Evolutionary conservation across 2,797 vertebrate genomes (phyloP).

Genomic region (Acestrorhynchus altus): DNA sequence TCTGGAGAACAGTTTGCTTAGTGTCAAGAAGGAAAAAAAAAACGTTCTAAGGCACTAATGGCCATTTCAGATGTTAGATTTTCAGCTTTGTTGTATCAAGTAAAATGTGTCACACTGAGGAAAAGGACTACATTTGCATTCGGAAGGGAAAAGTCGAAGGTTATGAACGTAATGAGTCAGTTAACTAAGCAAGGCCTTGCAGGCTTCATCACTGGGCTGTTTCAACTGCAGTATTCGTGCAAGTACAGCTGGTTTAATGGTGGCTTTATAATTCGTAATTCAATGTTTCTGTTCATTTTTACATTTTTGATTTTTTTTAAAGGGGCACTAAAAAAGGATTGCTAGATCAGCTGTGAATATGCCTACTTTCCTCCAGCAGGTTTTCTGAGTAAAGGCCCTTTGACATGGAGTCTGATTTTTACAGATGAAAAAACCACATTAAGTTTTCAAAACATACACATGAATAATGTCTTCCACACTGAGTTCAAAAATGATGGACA

Average conservation of each 20-base stretch:
- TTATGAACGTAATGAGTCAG: not conserved
- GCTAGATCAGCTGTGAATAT: too few relatives aligned
- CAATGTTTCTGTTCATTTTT: not conserved
- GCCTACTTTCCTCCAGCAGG: too few relatives aligned
- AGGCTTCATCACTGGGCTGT: not conserved
- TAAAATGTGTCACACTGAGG: not conserved
- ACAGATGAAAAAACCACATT: too few relatives aligned
- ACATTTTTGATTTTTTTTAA: too few relatives aligned
- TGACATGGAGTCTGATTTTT: too few relatives aligned
- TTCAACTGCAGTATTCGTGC: not conserved
- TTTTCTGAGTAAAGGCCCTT: too few relatives aligned
- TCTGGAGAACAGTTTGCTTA: not conserved
- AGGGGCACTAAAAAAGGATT: too few relatives aligned
- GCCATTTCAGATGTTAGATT: not conserved
- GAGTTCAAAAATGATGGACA: too few relatives aligned
- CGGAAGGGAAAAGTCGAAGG: not conserved
- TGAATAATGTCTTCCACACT: too few relatives aligned
- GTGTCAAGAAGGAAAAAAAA: slow-evolving; percentile 1
- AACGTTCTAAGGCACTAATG: not conserved
- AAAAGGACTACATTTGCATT: not conserved
- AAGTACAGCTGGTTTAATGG: not conserved
- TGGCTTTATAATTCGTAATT: not conserved
- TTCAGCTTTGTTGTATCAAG: not conserved
- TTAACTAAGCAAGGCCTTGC: not conserved
- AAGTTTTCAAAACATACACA: too few relatives aligned